A percentile compares a stretch with the other conserved stretches of the same genome.
Evolutionary conservation across 2,113 vertebrate species (phyloP).

Genomic region (Marmota flaviventris): DNA sequence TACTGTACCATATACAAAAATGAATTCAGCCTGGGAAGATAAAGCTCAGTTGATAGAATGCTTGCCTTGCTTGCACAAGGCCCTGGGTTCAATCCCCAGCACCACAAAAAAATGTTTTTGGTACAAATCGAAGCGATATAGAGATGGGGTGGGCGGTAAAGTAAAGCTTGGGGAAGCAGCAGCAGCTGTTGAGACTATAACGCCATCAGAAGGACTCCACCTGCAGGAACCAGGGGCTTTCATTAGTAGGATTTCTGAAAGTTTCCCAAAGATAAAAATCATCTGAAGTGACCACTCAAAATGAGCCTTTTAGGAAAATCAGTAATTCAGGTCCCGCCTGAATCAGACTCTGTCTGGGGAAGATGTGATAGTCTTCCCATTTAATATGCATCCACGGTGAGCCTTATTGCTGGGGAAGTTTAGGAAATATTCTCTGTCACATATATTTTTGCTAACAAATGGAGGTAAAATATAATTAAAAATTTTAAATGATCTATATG

Average conservation of each 20-base stretch:
- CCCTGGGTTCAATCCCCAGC: no score
- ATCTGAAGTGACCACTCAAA: background rate
- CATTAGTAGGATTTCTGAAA: background rate
- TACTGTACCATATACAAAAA: background rate
- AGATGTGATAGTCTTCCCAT: background rate
- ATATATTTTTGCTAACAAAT: background rate
- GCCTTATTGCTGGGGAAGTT: background rate
- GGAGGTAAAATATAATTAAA: background rate
- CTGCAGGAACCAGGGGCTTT: background rate
- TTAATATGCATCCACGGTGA: background rate
- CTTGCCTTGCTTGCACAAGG: no score
- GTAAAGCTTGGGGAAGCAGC: rapidly evolving
- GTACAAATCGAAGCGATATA: background rate
- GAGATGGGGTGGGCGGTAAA: background rate
- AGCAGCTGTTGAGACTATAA: background rate
- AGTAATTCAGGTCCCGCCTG: no score
- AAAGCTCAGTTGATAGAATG: no score
- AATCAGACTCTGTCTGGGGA: background rate
- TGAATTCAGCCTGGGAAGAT: background rate
- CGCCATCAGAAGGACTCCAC: background rate
- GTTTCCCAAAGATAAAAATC: background rate
- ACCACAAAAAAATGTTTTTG: background rate
- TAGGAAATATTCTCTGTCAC: background rate
- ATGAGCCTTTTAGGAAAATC: background rate
- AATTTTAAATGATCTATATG: background rate